Evolutionary conservation across 2,113 vertebrate genomes (phyloP).

Genomic region (Grammomys dolichurus): DNA sequence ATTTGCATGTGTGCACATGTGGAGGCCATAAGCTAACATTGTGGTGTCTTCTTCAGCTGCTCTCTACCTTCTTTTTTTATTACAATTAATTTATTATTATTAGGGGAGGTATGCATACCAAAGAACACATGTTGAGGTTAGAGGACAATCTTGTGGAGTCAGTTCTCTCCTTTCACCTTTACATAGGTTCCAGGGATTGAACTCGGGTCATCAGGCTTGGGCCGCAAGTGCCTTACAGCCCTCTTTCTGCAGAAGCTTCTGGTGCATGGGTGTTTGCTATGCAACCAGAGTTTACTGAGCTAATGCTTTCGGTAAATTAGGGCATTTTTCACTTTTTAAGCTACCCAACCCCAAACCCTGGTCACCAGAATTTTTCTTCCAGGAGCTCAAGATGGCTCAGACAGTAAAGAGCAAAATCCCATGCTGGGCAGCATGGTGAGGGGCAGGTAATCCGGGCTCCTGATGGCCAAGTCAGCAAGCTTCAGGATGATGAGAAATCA

Average conservation of each 20-base stretch:
- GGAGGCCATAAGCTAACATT: not conserved
- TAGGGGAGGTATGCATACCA: not conserved
- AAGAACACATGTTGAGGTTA: not conserved
- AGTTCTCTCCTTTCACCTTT: no score
- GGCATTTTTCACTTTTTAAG: constrained; percentile 9
- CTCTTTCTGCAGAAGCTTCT: not conserved
- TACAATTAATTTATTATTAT: not conserved
- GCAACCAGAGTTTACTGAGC: not conserved
- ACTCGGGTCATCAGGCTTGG: not conserved
- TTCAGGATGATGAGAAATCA: not conserved
- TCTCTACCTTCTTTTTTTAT: not conserved
- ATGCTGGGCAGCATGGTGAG: not conserved
- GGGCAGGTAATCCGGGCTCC: not conserved
- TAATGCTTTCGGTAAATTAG: not conserved
- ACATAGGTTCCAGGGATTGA: not conserved
- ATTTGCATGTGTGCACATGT: not conserved
- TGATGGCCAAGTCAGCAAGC: not conserved
- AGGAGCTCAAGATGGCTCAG: not conserved
- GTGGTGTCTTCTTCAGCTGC: not conserved
- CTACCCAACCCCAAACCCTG: no score
- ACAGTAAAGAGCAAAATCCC: not conserved
- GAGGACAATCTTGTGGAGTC: no score
- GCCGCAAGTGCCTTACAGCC: no score
- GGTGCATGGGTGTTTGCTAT: not conserved
- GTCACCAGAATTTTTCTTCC: not conserved